Base-by-base conservation (phyloP, 2,888 invertebrate genomes). In the Melanchra persicariae region DNA sequence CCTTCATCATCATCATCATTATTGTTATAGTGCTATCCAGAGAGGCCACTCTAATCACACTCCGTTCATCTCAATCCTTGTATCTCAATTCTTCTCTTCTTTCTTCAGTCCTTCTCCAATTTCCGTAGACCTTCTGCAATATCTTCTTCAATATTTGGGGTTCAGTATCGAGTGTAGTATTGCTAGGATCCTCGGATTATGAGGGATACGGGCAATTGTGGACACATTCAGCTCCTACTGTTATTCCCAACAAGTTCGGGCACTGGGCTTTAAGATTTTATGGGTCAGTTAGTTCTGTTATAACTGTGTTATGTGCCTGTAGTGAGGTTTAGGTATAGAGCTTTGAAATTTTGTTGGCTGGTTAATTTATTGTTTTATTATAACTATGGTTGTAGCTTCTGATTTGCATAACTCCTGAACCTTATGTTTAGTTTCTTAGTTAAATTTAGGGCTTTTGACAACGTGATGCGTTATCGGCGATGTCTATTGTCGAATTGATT, bases 121-220 rank as follows among this genome's bases (percentile, higher is more conserved):
- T 30, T 6, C 30, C 22, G 22, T 54, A 22, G 43, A 37, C 22
- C 70, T 79, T 80, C 80, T 79, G 80, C 19, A 9, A 4, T 45
- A 7, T 77, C 8, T 54, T 22, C 45, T 19, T 22, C 24, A 49
- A 49, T 24, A 58, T 71, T 72, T 34, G 9, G 26, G 34, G 54
- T 63, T 43, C 47, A 57, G 71, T 76, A 76, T 71, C 59, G 52
- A 71, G 64, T 79, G 68, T 79, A 63, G 79, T 68, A 80, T 76
- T 76, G 68, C 80, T 55, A 45, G 67, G 68, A 79, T 80, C 76
- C 64, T 47, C 58, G 79, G 79, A 76, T 79, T 79, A 79, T 80
- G 76, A 79, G 65, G 79, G 79, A 80, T 80, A 71, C 65, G 58
- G 62, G 55, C 71, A 80, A 80, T 79, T 71, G 81, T 80, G 79